Conservation (phyloP, 2,888 invertebrate genomes). For the Alloplasta piceator region DNA sequence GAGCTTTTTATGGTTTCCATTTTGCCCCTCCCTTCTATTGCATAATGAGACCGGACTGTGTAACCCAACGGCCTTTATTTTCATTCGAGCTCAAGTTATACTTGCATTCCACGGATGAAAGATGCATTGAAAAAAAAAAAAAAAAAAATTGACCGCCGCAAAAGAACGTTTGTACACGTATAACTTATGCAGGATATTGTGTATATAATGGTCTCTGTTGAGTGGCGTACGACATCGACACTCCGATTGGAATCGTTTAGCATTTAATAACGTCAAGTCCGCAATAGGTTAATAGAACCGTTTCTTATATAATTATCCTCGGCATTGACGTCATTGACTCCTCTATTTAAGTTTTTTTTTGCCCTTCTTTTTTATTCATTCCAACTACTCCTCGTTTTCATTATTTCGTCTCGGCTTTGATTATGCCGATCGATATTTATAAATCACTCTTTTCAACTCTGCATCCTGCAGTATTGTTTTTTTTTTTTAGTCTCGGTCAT, state of each 20-base stretch:
- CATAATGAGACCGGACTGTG: background rate
- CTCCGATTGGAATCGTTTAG: conserved; percentile 73
- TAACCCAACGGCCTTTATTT: conserved; percentile 1
- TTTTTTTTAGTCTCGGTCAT: conserved; percentile 17
- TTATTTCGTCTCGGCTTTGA: background rate
- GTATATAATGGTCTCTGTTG: conserved; percentile 20
- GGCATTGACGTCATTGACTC: conserved; percentile 78
- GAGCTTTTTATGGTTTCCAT: too few relatives aligned
- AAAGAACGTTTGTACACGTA: conserved; percentile 8
- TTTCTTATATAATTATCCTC: conserved; percentile 76
- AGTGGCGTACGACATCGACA: conserved; percentile 47
- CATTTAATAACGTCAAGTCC: conserved; percentile 72
- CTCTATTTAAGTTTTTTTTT: conserved; percentile 66
- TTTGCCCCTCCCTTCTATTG: background rate
- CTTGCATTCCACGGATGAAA: conserved; percentile 10
- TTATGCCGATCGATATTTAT: background rate
- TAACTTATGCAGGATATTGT: background rate
- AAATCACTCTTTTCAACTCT: background rate
- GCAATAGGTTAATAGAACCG: conserved; percentile 75
- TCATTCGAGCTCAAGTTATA: background rate
- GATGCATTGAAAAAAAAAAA: conserved; percentile 15
- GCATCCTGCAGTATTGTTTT: background rate
- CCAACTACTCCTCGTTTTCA: background rate
- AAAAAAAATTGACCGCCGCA: conserved; percentile 33
- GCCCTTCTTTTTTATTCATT: conserved; percentile 18